These are phyloP conservation scores for Microplitis manilae DNA, from an alignment of 2,888 invertebrate species.

Conservation along the genomic window DNA sequence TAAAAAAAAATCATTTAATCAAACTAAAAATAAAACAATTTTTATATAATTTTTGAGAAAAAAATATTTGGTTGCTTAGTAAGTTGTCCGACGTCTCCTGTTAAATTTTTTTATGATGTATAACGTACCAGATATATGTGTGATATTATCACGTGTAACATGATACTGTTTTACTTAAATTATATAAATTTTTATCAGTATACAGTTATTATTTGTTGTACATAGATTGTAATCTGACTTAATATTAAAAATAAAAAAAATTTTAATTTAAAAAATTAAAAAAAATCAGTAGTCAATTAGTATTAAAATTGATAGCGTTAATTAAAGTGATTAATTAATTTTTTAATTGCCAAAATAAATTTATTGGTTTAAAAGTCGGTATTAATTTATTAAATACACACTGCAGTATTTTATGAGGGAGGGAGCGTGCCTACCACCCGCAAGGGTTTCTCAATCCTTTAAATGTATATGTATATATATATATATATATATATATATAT, in stretches of 20 bases:
- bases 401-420: conserved; percentile 10
- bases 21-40: too few relatives aligned
- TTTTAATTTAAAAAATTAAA: neutral
- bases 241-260: neutral
- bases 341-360: conserved; percentile 30
- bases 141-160: neutral
- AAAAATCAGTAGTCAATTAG: conserved; percentile 17
- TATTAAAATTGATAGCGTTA: conserved; percentile 8
- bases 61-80: neutral
- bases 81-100: neutral
- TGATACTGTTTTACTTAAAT: neutral
- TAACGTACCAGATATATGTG: neutral
- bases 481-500: neutral
- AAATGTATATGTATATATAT: neutral
- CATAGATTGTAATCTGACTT: neutral
- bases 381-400: conserved; percentile 38
- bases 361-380: conserved; percentile 6
- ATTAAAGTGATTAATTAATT: conserved; percentile 24
- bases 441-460: conserved; percentile 32
- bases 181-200: neutral
- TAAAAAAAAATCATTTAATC: too few relatives aligned
- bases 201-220: neutral
- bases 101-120: neutral
- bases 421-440: conserved; percentile 52
- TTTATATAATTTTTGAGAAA: neutral